A percentile compares a stretch with the other conserved stretches of the same genome.
phyloP scores from a whole-genome alignment of 2,888 invertebrate genomes.

The Phania funesta region DNA sequence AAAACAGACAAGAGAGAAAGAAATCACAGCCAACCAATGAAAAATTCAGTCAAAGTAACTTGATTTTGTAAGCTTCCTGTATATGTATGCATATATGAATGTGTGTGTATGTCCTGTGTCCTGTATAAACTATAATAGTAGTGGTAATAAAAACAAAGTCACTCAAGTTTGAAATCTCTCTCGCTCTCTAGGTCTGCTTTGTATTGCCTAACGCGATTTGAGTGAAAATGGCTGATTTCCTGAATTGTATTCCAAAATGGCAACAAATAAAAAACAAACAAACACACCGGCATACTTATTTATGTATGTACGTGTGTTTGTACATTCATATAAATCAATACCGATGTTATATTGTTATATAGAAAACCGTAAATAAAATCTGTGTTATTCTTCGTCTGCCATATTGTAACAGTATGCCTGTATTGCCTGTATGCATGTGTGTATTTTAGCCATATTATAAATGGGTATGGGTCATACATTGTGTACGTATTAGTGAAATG shows the following conservation, averaged over 20 bases:
- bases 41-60: constrained; percentile 81
- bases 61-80: constrained; percentile 76
- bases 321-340: constrained; percentile 13
- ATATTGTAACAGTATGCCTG: constrained; percentile 49
- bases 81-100: too few relatives aligned
- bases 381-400: constrained; percentile 48
- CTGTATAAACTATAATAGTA: constrained; percentile 3
- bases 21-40: constrained; percentile 81
- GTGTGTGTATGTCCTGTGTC: too few relatives aligned
- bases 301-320: background rate
- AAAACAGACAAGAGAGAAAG: constrained; percentile 26
- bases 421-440: background rate
- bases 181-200: background rate
- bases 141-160: constrained; percentile 28
- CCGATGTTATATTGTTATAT: background rate
- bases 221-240: constrained; percentile 46
- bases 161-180: constrained; percentile 16
- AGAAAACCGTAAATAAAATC: constrained; percentile 32
- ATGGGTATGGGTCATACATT: constrained; percentile 12
- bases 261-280: constrained; percentile 15
- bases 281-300: background rate
- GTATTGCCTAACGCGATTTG: background rate
- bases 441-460: constrained; percentile 24
- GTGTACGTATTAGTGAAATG: constrained; percentile 34
- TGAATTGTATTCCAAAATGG: constrained; percentile 37